phyloP scores from a whole-genome alignment of 2,888 invertebrate genomes.

The Nebria salina region DNA sequence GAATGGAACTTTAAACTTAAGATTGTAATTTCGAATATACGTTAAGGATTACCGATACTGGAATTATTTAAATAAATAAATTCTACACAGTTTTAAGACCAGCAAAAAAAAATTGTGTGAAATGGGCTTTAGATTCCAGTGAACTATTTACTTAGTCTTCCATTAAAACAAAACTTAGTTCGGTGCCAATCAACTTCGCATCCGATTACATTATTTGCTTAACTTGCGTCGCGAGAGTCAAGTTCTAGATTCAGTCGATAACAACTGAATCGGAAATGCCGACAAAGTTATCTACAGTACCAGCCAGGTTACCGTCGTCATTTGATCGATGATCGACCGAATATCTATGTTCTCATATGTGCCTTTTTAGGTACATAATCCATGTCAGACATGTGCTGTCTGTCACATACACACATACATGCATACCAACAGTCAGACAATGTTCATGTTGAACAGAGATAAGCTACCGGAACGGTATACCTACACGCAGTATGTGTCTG shows the following conservation, averaged over 20 bases:
- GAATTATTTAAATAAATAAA: neutral
- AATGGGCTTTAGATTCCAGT: neutral
- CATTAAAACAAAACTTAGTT: neutral
- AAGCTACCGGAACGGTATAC: constrained; percentile 31
- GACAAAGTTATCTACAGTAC: constrained; percentile 42
- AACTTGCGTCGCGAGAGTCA: neutral
- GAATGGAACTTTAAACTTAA: too few relatives aligned
- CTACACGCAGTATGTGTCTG: neutral
- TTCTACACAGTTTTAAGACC: neutral
- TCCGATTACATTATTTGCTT: neutral
- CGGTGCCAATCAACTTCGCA: neutral
- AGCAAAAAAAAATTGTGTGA: neutral
- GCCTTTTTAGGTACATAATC: neutral
- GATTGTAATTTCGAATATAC: neutral
- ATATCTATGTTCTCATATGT: constrained; percentile 20
- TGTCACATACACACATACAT: neutral
- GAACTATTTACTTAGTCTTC: neutral
- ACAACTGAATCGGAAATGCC: constrained; percentile 34
- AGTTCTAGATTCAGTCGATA: constrained; percentile 36
- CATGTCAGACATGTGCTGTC: neutral
- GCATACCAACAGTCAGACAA: constrained; percentile 4
- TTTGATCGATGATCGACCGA: constrained; percentile 42
- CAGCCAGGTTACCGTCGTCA: constrained; percentile 30
- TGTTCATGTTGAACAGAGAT: constrained; percentile 39
- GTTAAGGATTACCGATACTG: neutral